These are phyloP conservation scores for Heterodera carotae DNA, from an alignment of 1,140 invertebrate genomes.

Conservation along the genomic window DNA sequence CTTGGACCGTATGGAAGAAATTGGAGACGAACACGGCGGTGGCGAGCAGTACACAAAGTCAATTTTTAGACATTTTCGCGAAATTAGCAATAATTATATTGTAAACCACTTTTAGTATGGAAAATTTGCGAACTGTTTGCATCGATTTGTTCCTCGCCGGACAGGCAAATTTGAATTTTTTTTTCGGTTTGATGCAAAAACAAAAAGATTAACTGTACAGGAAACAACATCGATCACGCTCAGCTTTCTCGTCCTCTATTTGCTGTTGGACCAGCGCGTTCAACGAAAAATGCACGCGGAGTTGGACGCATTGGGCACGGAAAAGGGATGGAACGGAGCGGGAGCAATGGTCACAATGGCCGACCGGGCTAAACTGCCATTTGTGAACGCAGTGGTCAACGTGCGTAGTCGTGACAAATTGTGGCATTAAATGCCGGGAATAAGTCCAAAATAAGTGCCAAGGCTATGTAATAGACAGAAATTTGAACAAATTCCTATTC, in stretches of 20 bases:
- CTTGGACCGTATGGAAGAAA: conserved; percentile 20
- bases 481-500: too few relatives aligned
- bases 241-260: conserved; percentile 32
- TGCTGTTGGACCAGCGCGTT: conserved; percentile 26
- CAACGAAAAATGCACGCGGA: conserved; percentile 30
- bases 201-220: not conserved
- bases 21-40: not conserved
- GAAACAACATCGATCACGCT: conserved; percentile 28
- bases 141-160: conserved; percentile 33
- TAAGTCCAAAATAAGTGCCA: too few relatives aligned
- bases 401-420: not conserved
- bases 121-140: conserved; percentile 19
- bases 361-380: conserved; percentile 26
- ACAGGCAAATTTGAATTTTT: not conserved
- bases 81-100: not conserved
- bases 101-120: conserved; percentile 17
- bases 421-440: too few relatives aligned
- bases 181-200: not conserved
- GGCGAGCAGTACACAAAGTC: not conserved
- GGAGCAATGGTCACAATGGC: not conserved
- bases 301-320: conserved; percentile 20
- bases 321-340: conserved; percentile 3
- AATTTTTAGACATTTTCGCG: not conserved
- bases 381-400: conserved; percentile 26
- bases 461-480: not conserved